phyloP scores from a whole-genome alignment of 2,797 vertebrate genomes.

The Pangasius djambal region DNA sequence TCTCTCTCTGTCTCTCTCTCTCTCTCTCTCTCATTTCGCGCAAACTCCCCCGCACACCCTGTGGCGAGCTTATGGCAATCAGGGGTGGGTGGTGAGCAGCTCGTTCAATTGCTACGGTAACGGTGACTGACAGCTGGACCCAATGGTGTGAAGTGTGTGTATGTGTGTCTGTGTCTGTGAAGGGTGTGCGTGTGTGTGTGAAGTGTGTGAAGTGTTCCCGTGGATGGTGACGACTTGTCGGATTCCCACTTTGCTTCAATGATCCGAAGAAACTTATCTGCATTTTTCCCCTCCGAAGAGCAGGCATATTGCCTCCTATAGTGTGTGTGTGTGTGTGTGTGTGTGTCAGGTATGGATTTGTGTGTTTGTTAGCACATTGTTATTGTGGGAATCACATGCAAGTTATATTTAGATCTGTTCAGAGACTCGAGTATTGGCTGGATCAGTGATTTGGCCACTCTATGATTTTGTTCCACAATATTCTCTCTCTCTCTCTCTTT shows the following conservation, averaged over 20 bases:
- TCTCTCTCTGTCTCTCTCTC: neutral
- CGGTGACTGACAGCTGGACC: slow-evolving; percentile 40
- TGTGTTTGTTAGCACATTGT: slow-evolving; percentile 34
- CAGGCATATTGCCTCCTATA: slow-evolving; percentile 33
- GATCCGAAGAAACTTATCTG: slow-evolving; percentile 25
- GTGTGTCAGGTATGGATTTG: slow-evolving; percentile 26
- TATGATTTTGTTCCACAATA: neutral
- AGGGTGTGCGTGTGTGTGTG: slow-evolving; percentile 24
- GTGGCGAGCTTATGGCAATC: slow-evolving; percentile 65
- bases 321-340: slow-evolving; percentile 32
- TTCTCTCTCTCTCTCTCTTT: slow-evolving; percentile 18
- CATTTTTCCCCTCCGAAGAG: slow-evolving; percentile 2
- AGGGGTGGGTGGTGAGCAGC: slow-evolving; percentile 72
- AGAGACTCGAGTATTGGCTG: slow-evolving; percentile 31
- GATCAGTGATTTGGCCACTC: slow-evolving; percentile 19
- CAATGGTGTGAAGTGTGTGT: slow-evolving; percentile 52
- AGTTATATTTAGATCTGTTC: slow-evolving; percentile 42
- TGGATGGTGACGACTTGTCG: slow-evolving; percentile 34
- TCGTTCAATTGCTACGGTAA: slow-evolving; percentile 71
- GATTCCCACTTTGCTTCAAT: slow-evolving; percentile 35
- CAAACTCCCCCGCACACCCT: slow-evolving; percentile 39
- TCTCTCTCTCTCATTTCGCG: slow-evolving; percentile 5
- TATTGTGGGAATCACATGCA: slow-evolving; percentile 43
- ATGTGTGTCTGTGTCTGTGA: slow-evolving; percentile 22
- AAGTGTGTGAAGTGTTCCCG: slow-evolving; percentile 31